These are phyloP conservation scores for Pseudomugil gertrudae DNA, from an alignment of 2,797 vertebrate genomes.

Conservation along the genomic window DNA sequence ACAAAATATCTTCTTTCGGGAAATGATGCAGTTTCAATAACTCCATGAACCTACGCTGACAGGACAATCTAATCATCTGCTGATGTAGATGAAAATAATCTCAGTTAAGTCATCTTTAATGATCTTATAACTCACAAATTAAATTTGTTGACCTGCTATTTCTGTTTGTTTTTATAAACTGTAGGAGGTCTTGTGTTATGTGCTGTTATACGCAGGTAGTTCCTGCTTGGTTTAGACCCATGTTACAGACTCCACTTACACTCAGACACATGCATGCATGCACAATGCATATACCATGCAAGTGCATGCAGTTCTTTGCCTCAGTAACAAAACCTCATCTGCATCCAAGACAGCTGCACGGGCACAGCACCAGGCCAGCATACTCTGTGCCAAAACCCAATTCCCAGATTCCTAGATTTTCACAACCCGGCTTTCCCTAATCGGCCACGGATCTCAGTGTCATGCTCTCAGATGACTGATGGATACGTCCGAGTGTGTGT, in stretches of 20 bases:
- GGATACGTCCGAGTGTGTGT: conserved; percentile 40
- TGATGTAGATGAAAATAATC: conserved; percentile 70
- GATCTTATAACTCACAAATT: conserved; percentile 63
- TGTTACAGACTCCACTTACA: too few species aligned
- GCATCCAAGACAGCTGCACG: conserved; percentile 71
- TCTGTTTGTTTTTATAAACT: conserved; percentile 68
- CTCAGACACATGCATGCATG: neutral
- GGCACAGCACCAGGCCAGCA: conserved; percentile 46
- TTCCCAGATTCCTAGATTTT: conserved; percentile 80
- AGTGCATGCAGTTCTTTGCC: conserved; percentile 49
- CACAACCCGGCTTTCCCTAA: conserved; percentile 65
- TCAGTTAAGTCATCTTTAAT: conserved; percentile 70
- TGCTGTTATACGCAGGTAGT: conserved; percentile 34
- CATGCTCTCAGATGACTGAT: conserved; percentile 67
- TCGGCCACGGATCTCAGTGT: conserved; percentile 68
- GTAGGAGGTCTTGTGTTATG: conserved; percentile 38
- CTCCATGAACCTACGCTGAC: conserved; percentile 9
- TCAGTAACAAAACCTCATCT: conserved; percentile 54
- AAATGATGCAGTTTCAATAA: conserved; percentile 18
- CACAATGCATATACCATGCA: conserved; percentile 11
- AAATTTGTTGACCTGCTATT: conserved; percentile 60
- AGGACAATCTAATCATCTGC: conserved; percentile 58
- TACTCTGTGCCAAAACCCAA: conserved; percentile 62
- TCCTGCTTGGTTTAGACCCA: conserved; percentile 21
- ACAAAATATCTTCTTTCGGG: conserved; percentile 8